Conservation (phyloP, 2,797 vertebrate species). For the Enoplosus armatus region DNA sequence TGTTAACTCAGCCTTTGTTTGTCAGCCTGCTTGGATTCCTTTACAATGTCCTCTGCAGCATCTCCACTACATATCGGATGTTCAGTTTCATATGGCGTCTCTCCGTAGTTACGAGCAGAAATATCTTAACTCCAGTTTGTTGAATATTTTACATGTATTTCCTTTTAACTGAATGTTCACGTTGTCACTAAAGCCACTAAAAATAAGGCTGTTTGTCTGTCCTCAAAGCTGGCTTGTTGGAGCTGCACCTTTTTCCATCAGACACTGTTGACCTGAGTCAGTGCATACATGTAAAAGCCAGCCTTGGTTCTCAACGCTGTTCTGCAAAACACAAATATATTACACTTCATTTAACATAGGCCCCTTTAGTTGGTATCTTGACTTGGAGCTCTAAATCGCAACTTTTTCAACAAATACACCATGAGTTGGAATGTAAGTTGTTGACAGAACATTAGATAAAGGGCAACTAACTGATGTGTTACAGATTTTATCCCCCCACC, state of each 20-base stretch:
- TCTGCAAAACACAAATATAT: conserved; percentile 63
- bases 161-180: conserved; percentile 28
- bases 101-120: conserved; percentile 61
- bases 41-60: conserved; percentile 44
- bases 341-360: conserved; percentile 64
- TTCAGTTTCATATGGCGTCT: conserved; percentile 75
- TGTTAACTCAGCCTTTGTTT: conserved; percentile 41
- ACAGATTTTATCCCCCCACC: conserved; percentile 25
- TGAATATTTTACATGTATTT: conserved; percentile 46
- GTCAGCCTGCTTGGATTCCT: conserved; percentile 19
- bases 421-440: conserved; percentile 62
- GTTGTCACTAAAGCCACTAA: conserved; percentile 45
- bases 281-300: conserved; percentile 43
- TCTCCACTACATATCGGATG: conserved; percentile 63
- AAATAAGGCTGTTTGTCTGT: conserved; percentile 51
- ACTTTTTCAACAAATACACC: conserved; percentile 41
- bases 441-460: conserved; percentile 38
- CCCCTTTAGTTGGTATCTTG: conserved; percentile 24
- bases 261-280: conserved; percentile 51
- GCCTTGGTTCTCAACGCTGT: conserved; percentile 46
- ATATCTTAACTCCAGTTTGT: conserved; percentile 41
- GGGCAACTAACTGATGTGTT: conserved; percentile 53
- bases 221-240: background rate
- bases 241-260: conserved; percentile 34
- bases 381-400: conserved; percentile 41